A percentile compares a stretch with the other conserved stretches of the same genome.
Evolutionary conservation across 1,140 invertebrate genomes (phyloP).

Genomic region (Charaxes varanes): DNA sequence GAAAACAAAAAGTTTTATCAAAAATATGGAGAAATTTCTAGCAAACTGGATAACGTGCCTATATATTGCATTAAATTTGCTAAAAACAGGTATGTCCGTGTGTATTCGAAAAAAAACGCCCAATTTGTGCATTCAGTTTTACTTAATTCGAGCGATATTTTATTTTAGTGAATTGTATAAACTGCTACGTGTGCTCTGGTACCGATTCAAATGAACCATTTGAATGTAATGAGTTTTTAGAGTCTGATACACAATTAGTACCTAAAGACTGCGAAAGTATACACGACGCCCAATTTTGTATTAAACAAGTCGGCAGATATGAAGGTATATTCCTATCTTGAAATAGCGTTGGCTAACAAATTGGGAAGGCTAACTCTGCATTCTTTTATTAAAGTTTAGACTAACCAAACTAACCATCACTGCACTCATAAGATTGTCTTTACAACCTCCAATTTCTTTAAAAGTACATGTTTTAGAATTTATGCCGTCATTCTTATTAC

Average conservation of each 20-base stretch:
- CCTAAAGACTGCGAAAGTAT: constrained; percentile 85
- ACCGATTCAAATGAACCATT: constrained; percentile 85
- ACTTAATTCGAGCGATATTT: constrained; percentile 19
- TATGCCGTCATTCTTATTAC: no score
- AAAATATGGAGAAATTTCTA: no score
- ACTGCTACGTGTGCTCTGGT: constrained; percentile 93
- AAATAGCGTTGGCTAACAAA: no score
- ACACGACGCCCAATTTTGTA: constrained; percentile 90
- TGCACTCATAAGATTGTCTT: no score
- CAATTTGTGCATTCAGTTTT: constrained; percentile 27
- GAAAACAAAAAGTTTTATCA: no score
- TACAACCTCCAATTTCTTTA: no score
- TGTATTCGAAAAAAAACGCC: constrained; percentile 26
- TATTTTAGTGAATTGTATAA: constrained; percentile 77
- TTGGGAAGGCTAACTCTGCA: no score
- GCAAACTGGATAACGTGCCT: no score
- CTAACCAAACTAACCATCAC: no score
- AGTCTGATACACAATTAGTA: constrained; percentile 79
- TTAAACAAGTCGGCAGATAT: constrained; percentile 95
- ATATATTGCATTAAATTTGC: constrained; percentile 3
- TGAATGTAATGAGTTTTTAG: constrained; percentile 91
- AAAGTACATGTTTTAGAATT: no score
- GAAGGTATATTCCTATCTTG: no score
- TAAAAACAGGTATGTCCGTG: constrained; percentile 19
- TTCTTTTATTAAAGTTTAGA: no score